These are phyloP conservation scores for Ia io DNA, from an alignment of 2,113 vertebrate species.

Conservation along the genomic window DNA sequence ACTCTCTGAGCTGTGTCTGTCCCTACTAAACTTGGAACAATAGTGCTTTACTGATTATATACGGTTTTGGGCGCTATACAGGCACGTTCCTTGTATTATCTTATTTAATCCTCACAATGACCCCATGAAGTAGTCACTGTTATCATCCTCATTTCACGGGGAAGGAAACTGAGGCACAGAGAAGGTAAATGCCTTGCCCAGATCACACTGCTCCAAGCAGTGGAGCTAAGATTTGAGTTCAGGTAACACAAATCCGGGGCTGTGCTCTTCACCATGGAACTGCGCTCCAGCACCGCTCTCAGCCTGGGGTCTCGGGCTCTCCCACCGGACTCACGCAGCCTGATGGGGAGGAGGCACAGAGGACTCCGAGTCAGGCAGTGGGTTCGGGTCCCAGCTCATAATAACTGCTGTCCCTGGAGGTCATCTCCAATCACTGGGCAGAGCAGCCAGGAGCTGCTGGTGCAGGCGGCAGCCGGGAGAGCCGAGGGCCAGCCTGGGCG, in stretches of 20 bases:
- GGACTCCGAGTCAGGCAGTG: not conserved
- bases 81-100: not conserved
- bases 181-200: not conserved
- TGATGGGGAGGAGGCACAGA: not conserved
- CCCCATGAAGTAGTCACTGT: not conserved
- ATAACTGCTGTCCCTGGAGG: too few species aligned
- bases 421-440: not conserved
- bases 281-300: rapidly evolving
- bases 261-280: not conserved
- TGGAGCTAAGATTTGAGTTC: not conserved
- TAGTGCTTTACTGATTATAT: not conserved
- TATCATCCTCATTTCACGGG: not conserved
- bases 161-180: not conserved
- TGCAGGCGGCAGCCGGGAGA: not conserved
- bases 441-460: not conserved
- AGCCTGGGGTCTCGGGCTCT: too few species aligned
- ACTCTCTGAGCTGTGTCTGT: not conserved
- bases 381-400: not conserved
- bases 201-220: not conserved
- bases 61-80: not conserved
- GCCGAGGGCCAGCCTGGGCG: not conserved
- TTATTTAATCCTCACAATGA: not conserved
- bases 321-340: not conserved
- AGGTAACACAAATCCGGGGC: not conserved
- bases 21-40: not conserved